These are phyloP conservation scores for Ernsta delagoae DNA, from an alignment of 2,888 invertebrate genomes.

Conservation along the genomic window DNA sequence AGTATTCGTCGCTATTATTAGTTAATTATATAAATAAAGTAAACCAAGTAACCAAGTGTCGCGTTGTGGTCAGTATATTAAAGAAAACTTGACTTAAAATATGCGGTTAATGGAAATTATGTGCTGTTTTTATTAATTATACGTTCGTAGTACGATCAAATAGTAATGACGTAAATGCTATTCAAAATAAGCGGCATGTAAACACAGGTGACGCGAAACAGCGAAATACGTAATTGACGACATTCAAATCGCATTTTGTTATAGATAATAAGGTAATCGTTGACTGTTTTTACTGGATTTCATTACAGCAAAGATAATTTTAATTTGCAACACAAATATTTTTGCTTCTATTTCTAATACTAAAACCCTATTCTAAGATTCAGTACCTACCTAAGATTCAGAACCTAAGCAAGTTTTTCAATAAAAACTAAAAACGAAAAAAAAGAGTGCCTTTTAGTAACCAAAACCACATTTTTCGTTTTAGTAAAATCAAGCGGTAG, in stretches of 20 bases:
- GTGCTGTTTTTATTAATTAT: conserved; percentile 6
- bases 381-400: too few relatives aligned
- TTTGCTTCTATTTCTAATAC: too few relatives aligned
- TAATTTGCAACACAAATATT: too few relatives aligned
- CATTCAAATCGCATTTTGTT: conserved; percentile 9
- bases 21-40: too few relatives aligned
- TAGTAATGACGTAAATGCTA: conserved; percentile 32
- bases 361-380: too few relatives aligned
- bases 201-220: conserved; percentile 36
- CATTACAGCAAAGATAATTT: too few relatives aligned
- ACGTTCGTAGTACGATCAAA: conserved; percentile 12
- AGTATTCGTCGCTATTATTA: neutral
- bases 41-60: conserved; percentile 9
- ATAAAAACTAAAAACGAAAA: neutral
- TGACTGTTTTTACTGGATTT: neutral
- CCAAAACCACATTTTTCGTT: too few relatives aligned
- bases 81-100: conserved; percentile 6
- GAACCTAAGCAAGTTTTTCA: neutral
- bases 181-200: conserved; percentile 25
- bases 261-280: neutral
- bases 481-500: too few relatives aligned
- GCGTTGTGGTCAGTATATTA: conserved; percentile 5
- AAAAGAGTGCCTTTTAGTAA: too few relatives aligned
- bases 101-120: conserved; percentile 14
- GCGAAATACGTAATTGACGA: conserved; percentile 35